phyloP scores from a whole-genome alignment of 2,797 vertebrate genomes.

The Ptychobarbus kaznakovi region DNA sequence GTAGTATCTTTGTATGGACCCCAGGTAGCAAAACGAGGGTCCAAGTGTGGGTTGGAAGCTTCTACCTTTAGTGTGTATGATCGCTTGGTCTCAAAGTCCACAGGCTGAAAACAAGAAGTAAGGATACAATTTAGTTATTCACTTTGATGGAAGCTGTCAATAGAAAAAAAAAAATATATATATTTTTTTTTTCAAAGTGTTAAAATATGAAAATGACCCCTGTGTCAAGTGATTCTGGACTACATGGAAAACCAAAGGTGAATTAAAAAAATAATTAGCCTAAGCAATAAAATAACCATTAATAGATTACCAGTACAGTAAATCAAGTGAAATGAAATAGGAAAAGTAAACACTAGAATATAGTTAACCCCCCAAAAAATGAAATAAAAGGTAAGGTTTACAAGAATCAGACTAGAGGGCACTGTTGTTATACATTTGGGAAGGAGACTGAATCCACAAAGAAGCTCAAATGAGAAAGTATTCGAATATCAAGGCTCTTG shows the following conservation, averaged over 20 bases:
- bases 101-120: slow-evolving; percentile 74
- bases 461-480: neutral
- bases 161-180: slow-evolving; percentile 18
- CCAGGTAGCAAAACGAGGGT: slow-evolving; percentile 90
- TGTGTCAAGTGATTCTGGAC: slow-evolving; percentile 15
- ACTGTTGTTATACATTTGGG: slow-evolving; percentile 71
- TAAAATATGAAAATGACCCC: slow-evolving; percentile 13
- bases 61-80: slow-evolving; percentile 92
- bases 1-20: slow-evolving; percentile 96
- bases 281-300: slow-evolving; percentile 18
- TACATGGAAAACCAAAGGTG: neutral
- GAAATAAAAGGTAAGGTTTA: neutral
- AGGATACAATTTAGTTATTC: slow-evolving; percentile 15
- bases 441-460: slow-evolving; percentile 49
- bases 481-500: neutral
- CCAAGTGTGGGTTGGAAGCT: slow-evolving; percentile 89
- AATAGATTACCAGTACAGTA: slow-evolving; percentile 31
- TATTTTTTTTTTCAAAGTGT: neutral
- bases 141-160: slow-evolving; percentile 26
- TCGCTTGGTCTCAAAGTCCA: slow-evolving; percentile 94
- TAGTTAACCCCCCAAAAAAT: neutral
- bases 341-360: neutral
- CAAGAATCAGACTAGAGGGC: slow-evolving; percentile 69
- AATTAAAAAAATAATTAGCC: slow-evolving; percentile 2
- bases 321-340: slow-evolving; percentile 17